Base-by-base conservation (phyloP, 2,113 vertebrate genomes). In the Turnix velox region DNA sequence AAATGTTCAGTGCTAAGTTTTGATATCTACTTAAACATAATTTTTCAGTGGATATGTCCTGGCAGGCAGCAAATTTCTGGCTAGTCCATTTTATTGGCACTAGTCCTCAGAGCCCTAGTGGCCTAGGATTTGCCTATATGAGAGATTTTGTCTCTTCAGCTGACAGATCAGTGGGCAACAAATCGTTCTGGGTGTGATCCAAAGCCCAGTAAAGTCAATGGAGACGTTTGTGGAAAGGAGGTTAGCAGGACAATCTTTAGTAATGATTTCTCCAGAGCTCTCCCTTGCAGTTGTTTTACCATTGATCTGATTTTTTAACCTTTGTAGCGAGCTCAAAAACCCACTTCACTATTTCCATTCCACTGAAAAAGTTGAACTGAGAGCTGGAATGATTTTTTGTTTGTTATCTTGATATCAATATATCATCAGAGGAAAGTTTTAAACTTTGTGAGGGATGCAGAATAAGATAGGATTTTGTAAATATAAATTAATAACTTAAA, bases 221-320 rank as follows among this genome's bases (percentile, higher is more conserved):
- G 74, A 94, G 71, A 75, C 28, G 28, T 96, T 78, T 87, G 62
- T 84, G 66, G 69, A 92, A 93, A 54, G 33, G 63, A 84, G 84
- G 84, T 93, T 90, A 87, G 80, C 58, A 87, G 66, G 59, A 94
- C 66, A 55, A 79, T 96, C 88, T 92, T 93, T 79, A 92, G 87
- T 84, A 94, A 90, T 92, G 84, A 90, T 94, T 96, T 87, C 58
- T 96, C 71, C 84, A 93, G 87, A 92, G 81, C 49, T 78, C 81
- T 75, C 48, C 79, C 84, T 82, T 89, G 57, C 80, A 84, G 77
- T 82, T 95, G 84, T 37, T 96, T 90, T 92, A 87, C 52, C 65
- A 84, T 92, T 92, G 87, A 92, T 93, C 84, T 79, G 81, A 73
- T 96, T 82, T 94, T 90, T 94, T 96, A 91, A 92, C 88, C 87